These are phyloP conservation scores for Atta colombica DNA, from an alignment of 1,140 invertebrate species.

Conservation along the genomic window DNA sequence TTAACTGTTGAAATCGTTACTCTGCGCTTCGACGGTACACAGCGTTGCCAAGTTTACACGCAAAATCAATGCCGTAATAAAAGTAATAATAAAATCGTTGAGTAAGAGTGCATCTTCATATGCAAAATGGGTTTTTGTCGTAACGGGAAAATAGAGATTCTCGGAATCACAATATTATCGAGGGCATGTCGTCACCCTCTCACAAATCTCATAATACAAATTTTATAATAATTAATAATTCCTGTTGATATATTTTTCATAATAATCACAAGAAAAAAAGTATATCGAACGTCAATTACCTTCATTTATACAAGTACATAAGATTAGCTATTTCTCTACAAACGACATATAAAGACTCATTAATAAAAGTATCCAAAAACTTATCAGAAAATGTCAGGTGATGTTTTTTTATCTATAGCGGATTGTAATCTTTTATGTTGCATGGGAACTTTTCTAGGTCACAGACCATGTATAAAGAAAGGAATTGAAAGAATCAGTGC, in stretches of 20 bases:
- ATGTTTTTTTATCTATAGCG: neutral
- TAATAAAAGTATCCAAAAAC: neutral
- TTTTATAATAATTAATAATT: neutral
- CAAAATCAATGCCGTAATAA: constrained; percentile 62
- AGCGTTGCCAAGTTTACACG: constrained; percentile 63
- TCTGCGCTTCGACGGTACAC: constrained; percentile 37
- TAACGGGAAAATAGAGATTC: neutral
- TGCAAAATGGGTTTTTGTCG: constrained; percentile 18
- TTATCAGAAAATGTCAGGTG: neutral
- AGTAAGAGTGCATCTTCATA: constrained; percentile 18
- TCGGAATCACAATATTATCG: neutral
- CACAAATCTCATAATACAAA: neutral
- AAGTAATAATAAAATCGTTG: constrained; percentile 58
- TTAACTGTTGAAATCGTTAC: constrained; percentile 62
- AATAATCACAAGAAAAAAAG: neutral
- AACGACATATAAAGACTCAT: neutral
- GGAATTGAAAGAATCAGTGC: constrained; percentile 30
- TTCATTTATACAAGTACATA: neutral
- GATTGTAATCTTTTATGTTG: neutral
- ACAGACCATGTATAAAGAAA: constrained; percentile 3
- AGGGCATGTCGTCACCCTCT: too few relatives aligned
- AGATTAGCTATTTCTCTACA: neutral
- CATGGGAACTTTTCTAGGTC: constrained; percentile 25
- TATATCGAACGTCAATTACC: neutral
- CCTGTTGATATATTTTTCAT: neutral